Base-by-base conservation (phyloP, 2,888 invertebrate genomes). In the Cephalotes varians region DNA sequence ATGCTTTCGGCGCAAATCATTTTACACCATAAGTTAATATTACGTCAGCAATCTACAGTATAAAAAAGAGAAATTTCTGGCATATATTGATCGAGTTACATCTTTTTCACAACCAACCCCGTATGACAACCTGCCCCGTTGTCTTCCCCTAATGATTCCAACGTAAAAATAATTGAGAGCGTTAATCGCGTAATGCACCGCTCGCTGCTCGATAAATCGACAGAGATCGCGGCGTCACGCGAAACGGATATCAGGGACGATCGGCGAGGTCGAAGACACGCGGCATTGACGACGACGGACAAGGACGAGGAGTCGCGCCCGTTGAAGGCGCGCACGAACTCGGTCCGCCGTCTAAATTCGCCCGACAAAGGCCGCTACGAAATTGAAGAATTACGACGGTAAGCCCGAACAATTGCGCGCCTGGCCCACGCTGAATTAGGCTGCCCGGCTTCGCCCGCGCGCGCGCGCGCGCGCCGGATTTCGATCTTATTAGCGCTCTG, bases 351-450 rank as follows among this genome's bases (percentile, higher is more conserved):
- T 37, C 54, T 81, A 82, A 86, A 88, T 69, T 77, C 40, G 54
- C 15, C 84, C 80, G 77, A 87, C 85, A 81, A 85, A 72, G 77
- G 64, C 40, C 54, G 15, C 64, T 31, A 18, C 54, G 69, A 40
- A 69, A 51, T 69, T 77, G 76, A 81, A 71, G 79, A 83, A 88
- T 88, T 86, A 86, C 86, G 83, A 81, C 81, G 64, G 51, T 71
- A 37, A 83, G 71, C 74, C 83, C 81, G 28, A 71, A 79, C 85
- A 83, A 83, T 86, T 83, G 81, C 67, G 74, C 37, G 51, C 28
- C 72, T 77, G 83, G 67, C 81, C 80, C 73, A 74, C 79, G 86
- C 54, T 69, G 56, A 83, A 86, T 83, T 87, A 62, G 69, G 5
- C 31, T 0, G 6, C 3, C 12, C 25, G 15, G 34, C 18, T 54